These are phyloP conservation scores for Coronaproctus castanopsis DNA, from an alignment of 2,888 invertebrate genomes.

Conservation along the genomic window DNA sequence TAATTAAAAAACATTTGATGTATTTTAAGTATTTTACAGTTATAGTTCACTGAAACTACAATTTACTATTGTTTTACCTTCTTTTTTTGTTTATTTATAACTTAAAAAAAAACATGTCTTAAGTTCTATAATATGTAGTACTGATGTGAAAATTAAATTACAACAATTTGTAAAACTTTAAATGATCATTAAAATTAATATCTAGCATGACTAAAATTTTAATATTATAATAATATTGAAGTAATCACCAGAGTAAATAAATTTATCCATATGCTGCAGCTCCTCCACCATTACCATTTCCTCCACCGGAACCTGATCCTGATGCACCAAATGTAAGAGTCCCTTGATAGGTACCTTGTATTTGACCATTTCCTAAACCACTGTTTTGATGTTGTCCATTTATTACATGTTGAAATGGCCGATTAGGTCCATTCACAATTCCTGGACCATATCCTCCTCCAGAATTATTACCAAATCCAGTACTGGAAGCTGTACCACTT, in stretches of 20 bases:
- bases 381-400: slow-evolving; percentile 2
- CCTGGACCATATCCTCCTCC: neutral
- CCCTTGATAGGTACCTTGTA: slow-evolving; percentile 2
- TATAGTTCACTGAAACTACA: too few relatives aligned
- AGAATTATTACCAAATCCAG: neutral
- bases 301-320: neutral
- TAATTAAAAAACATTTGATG: too few relatives aligned
- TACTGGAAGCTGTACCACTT: neutral
- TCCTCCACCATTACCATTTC: neutral
- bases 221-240: neutral
- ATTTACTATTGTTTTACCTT: too few relatives aligned
- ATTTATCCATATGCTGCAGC: slow-evolving; percentile 4
- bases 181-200: neutral
- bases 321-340: neutral
- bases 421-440: neutral
- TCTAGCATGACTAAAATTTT: neutral
- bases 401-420: slow-evolving; percentile 2
- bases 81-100: too few relatives aligned
- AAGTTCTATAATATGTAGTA: too few relatives aligned
- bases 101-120: too few relatives aligned
- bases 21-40: too few relatives aligned
- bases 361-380: slow-evolving; percentile 2
- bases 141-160: too few relatives aligned
- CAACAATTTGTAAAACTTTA: too few relatives aligned
- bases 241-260: neutral